Percentiles rank a stretch among this genome's conserved stretches.
Conservation (phyloP, 2,113 vertebrate species). For the Ondatra zibethicus region DNA sequence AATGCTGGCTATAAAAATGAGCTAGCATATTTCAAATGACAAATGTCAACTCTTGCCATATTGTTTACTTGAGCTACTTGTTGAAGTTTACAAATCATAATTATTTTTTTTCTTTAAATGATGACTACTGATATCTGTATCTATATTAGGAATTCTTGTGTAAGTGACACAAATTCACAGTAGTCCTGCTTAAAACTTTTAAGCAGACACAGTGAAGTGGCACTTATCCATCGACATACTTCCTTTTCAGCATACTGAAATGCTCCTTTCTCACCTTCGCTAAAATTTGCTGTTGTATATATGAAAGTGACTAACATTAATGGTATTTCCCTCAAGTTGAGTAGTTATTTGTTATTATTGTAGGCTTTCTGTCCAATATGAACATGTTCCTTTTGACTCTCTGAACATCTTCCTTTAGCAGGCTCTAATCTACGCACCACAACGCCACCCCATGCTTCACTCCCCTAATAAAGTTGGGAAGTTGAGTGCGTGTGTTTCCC, state of each 20-base stretch:
- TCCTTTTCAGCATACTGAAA: neutral
- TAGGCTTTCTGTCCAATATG: constrained; percentile 80
- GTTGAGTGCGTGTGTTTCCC: constrained; percentile 38
- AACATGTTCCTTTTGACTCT: constrained; percentile 83
- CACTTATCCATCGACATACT: constrained; percentile 41
- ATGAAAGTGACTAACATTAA: neutral
- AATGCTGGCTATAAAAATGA: constrained; percentile 36
- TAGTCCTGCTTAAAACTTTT: constrained; percentile 73
- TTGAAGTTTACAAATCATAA: neutral
- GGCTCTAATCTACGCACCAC: constrained; percentile 79
- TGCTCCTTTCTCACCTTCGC: neutral
- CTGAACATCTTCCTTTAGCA: constrained; percentile 79
- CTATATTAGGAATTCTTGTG: neutral
- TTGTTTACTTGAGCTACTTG: constrained; percentile 47
- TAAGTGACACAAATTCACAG: neutral
- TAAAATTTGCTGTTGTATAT: constrained; percentile 64
- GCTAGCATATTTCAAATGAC: neutral
- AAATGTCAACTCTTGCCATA: neutral
- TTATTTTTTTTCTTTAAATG: neutral
- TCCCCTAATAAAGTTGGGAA: constrained; percentile 83
- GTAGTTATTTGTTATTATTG: constrained; percentile 73
- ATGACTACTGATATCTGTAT: neutral
- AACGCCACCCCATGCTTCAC: constrained; percentile 81
- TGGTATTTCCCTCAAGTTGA: constrained; percentile 61
- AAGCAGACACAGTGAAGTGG: constrained; percentile 78